phyloP scores from a whole-genome alignment of 2,888 invertebrate genomes.

The Synanthedon myopaeformis region DNA sequence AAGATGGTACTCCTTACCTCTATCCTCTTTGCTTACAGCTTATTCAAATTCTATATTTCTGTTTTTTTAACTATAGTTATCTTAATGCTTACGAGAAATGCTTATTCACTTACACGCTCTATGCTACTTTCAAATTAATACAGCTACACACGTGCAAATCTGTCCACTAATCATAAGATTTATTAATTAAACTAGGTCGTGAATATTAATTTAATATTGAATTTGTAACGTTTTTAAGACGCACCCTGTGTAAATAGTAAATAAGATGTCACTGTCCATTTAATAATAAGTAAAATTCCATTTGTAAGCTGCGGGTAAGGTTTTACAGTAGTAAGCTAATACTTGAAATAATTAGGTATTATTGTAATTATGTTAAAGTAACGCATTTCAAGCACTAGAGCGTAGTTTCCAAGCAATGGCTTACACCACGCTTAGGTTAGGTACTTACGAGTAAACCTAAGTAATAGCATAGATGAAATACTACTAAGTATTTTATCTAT shows the following conservation, averaged over 20 bases:
- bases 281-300: conserved; percentile 11
- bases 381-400: conserved; percentile 1
- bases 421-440: background rate
- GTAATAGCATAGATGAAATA: background rate
- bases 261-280: conserved; percentile 45
- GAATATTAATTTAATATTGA: conserved; percentile 30
- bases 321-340: background rate
- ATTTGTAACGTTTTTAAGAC: conserved; percentile 35
- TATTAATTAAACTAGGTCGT: conserved; percentile 28
- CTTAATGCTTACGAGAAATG: too few relatives aligned
- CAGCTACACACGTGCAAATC: conserved; percentile 60
- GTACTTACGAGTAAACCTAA: background rate
- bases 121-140: conserved; percentile 29
- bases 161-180: conserved; percentile 62
- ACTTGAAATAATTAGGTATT: background rate
- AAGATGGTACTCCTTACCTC: too few relatives aligned
- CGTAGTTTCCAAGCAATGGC: background rate
- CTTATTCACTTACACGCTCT: conserved; percentile 20
- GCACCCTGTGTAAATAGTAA: conserved; percentile 43
- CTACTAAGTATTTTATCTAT: background rate
- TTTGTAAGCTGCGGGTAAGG: background rate
- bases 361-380: background rate
- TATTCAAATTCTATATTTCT: too few relatives aligned
- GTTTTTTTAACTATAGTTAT: too few relatives aligned
- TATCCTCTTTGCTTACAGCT: too few relatives aligned